These are phyloP conservation scores for Okapia johnstoni DNA, from an alignment of 2,113 vertebrate species.

Conservation along the genomic window DNA sequence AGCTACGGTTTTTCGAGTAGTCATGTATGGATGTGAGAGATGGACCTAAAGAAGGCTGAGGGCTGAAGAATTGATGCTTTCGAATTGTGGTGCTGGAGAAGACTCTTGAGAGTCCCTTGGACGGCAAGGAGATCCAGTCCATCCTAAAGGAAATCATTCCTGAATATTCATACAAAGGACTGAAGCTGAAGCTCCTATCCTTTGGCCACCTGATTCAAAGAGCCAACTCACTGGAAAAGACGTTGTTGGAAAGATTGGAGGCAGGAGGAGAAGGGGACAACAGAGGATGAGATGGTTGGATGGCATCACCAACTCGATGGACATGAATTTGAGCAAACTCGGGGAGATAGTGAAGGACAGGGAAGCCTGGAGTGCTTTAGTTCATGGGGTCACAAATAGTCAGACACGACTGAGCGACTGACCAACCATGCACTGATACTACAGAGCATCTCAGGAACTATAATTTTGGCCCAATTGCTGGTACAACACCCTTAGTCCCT, in stretches of 20 bases:
- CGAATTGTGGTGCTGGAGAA: neutral
- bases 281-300: neutral
- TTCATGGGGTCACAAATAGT: neutral
- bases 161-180: neutral
- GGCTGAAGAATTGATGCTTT: neutral
- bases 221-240: neutral
- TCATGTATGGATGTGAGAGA: neutral
- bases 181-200: neutral
- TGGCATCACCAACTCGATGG: neutral
- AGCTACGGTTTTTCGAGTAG: neutral
- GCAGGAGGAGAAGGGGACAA: neutral
- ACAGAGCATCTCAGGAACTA: fast-evolving
- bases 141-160: neutral
- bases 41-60: neutral
- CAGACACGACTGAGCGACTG: neutral
- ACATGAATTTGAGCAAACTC: neutral
- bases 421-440: neutral
- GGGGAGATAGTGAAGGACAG: neutral
- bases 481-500: fast-evolving
- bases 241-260: neutral
- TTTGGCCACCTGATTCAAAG: neutral
- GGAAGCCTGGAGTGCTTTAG: neutral
- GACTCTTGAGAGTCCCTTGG: neutral
- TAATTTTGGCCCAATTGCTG: neutral
- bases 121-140: neutral